Evolutionary conservation across 30 jellyfish, hydroid and myxozoan genomes (phyloP), one percentile per base, ranked within the genome.

Genomic region (Turritopsis dohrnii): DNA sequence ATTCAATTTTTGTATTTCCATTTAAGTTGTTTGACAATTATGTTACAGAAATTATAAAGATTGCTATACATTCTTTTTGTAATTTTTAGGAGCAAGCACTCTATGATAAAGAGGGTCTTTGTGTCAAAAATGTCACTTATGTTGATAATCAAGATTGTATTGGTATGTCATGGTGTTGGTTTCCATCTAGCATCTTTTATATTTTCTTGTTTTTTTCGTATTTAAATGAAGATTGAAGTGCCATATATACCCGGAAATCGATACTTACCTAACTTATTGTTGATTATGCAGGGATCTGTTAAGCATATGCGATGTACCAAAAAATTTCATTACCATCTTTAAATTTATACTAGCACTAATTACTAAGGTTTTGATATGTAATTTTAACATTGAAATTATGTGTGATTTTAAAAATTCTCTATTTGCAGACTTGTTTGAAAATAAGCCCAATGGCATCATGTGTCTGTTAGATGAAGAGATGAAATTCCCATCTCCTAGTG

Each of bases 91-190:
- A 93, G 71, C 98, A 93, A 93, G 96, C 88, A 26, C 89, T 93
- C 20, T 93, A 93, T 65, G 96, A 88, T 85, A 93, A 88, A 69
- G 98, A 93, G 81, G 98, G 98, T 22, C 96, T 93, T 29, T 96
- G 98, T 22, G 96, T 93, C 21, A 93, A 93, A 75, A 84, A 90
- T 52, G 98, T 93, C 13, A 69, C 92, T 53, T 93, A 84, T 29
- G 96, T 84, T 28, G 98, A 93, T 77, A 93, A 93, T 76, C 96
- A 93, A 85, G 98, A 93, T 54, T 93, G 98, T 71, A 93, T 93
- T 21, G 98, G 98, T 93, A 29, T 25, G 77, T 8, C 9, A 0
- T 69, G 22, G 77, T n/a, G 28, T 19, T n/a, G 28, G 23, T 69
- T 69, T 0, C 9, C 60, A 41, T 41, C 13, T 41, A n/a, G n/a